These are phyloP conservation scores for Drosophila orosa DNA, from an alignment of 1,140 invertebrate genomes.

Conservation along the genomic window DNA sequence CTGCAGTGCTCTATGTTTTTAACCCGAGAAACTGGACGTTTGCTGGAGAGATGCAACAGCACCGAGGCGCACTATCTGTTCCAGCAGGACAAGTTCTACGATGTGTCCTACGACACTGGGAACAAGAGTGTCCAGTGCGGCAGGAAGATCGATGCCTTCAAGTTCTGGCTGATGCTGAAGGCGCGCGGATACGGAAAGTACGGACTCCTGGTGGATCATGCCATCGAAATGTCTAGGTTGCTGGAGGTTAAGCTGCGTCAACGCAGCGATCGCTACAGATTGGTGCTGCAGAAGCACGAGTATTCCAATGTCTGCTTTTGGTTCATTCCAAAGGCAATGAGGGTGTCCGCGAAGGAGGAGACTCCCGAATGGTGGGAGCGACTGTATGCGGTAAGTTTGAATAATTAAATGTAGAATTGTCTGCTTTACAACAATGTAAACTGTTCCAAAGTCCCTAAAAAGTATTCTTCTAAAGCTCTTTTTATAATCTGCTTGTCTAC, in stretches of 20 bases:
- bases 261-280: constrained; percentile 86
- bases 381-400: constrained; percentile 86
- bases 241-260: constrained; percentile 85
- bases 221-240: constrained; percentile 86
- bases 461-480: background rate
- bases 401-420: too few species aligned
- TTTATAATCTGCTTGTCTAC: background rate
- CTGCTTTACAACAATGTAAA: too few species aligned
- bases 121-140: constrained; percentile 98
- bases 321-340: constrained; percentile 93
- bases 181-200: constrained; percentile 88
- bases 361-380: constrained; percentile 88
- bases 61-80: constrained; percentile 94
- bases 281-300: constrained; percentile 87
- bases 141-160: constrained; percentile 95
- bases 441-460: background rate
- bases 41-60: constrained; percentile 90
- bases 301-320: constrained; percentile 96
- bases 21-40: constrained; percentile 86
- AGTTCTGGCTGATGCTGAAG: constrained; percentile 97
- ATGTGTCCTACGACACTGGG: constrained; percentile 94
- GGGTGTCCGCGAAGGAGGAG: constrained; percentile 85
- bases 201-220: constrained; percentile 86
- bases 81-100: constrained; percentile 97
- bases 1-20: constrained; percentile 95